These are phyloP conservation scores for Sebastolobus altivelis DNA, from an alignment of 2,797 vertebrate species.

Conservation along the genomic window DNA sequence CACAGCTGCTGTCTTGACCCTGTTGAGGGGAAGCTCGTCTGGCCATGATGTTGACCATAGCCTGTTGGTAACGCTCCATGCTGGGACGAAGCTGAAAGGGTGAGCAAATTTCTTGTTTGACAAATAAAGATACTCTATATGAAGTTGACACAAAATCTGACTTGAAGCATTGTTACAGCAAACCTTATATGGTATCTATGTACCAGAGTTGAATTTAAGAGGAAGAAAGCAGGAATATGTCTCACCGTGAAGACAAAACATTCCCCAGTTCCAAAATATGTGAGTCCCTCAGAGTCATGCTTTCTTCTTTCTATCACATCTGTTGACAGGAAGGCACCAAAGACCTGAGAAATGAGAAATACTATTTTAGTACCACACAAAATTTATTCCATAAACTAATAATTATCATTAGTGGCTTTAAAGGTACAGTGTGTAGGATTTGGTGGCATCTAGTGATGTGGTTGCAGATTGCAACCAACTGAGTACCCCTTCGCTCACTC, in stretches of 20 bases:
- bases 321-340: constrained; percentile 88
- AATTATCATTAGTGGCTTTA: neutral
- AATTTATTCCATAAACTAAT: neutral
- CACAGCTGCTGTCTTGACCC: constrained; percentile 7
- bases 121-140: accelerated
- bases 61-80: constrained; percentile 88
- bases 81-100: constrained; percentile 86
- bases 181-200: neutral
- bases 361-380: neutral
- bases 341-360: constrained; percentile 82
- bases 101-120: constrained; percentile 12
- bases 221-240: neutral
- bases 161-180: neutral
- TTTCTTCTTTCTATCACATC: constrained; percentile 87
- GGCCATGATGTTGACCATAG: constrained; percentile 86
- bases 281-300: constrained; percentile 56
- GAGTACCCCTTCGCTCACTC: accelerated
- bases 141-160: neutral
- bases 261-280: constrained; percentile 90
- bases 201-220: neutral
- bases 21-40: constrained; percentile 65
- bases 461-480: neutral
- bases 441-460: neutral
- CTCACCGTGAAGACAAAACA: constrained; percentile 92
- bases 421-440: too few relatives aligned